Base-by-base conservation (phyloP, 2,888 invertebrate genomes). In the Macrosoma leucophasiata region DNA sequence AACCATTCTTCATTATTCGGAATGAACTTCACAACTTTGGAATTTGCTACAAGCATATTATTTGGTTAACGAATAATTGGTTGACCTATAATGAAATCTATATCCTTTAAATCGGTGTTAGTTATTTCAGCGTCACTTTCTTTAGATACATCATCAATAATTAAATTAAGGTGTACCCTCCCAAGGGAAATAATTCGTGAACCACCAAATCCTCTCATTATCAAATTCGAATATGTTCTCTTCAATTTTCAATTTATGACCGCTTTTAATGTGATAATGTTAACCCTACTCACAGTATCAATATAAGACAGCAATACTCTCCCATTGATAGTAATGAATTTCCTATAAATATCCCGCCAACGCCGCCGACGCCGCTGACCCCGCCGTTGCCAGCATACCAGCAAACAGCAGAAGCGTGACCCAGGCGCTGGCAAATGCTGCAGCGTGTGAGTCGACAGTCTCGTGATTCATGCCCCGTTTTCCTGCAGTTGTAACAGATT, bases 141-240 rank as follows among this genome's bases (percentile, higher is more conserved):
- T 9, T 15, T 3, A 4, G n/a, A n/a, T 8, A 26, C 3, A 15
- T 26, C 10, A 26, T 26, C 26, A 6, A 26, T 26, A 8, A 13
- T 14, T 3, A 25, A 8, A 25, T 7, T n/a, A 13, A 25, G 3
- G n/a, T 14, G 6, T 14, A 7, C 13, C 2, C 14, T n/a, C n/a
- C 25, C 25, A 6, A 40, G 28, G 3, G 40, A 40, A 8, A 27
- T 5, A 9, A 28, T 9, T 25, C 15, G 6, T 8, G 17, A 12
- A 25, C 44, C 39, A 4, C 42, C 42, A 32, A 43, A 47, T 3
- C 41, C 41, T 15, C 23, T 40, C 42, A 44, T 41, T 8, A 39
- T 18, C 4, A 36, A n/a, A n/a, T 28, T 7, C 12, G 2, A 3
- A 30, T 30, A 3, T 17, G 29, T 3, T 15, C 37, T 14, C 13